Evolutionary conservation across 2,797 vertebrate genomes (phyloP).

Genomic region (Gastrophryne carolinensis): DNA sequence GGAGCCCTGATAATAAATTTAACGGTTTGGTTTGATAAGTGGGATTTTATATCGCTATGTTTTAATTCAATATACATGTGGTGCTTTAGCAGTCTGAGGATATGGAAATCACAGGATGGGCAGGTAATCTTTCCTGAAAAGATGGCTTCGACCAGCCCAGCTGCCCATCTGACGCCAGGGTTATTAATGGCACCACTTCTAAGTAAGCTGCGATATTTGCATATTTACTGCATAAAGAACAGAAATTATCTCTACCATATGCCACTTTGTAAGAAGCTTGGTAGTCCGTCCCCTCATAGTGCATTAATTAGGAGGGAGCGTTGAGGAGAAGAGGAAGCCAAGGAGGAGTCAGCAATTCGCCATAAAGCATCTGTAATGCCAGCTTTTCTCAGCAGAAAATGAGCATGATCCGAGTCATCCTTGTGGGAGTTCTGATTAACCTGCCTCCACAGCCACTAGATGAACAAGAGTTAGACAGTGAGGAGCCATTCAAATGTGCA

Average conservation of each 20-base stretch:
- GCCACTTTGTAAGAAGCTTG: slow-evolving; percentile 65
- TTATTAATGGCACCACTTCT: slow-evolving; percentile 69
- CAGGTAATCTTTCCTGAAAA: slow-evolving; percentile 60
- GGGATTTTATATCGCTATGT: slow-evolving; percentile 68
- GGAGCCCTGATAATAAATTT: slow-evolving; percentile 74
- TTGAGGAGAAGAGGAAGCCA: slow-evolving; percentile 52
- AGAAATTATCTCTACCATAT: slow-evolving; percentile 61
- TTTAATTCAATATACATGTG: slow-evolving; percentile 72
- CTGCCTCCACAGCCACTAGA: not conserved
- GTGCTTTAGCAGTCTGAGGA: slow-evolving; percentile 71
- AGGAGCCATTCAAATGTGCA: not conserved
- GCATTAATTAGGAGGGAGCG: slow-evolving; percentile 61
- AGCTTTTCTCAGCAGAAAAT: slow-evolving; percentile 60
- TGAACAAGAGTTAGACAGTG: not conserved
- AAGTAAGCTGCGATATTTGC: slow-evolving; percentile 67
- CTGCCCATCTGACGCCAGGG: slow-evolving; percentile 63
- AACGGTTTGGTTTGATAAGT: slow-evolving; percentile 73
- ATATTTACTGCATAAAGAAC: slow-evolving; percentile 68
- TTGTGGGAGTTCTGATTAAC: slow-evolving; percentile 51
- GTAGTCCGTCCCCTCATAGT: slow-evolving; percentile 56
- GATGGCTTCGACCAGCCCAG: slow-evolving; percentile 67
- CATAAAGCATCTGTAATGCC: slow-evolving; percentile 47
- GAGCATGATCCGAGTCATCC: slow-evolving; percentile 44
- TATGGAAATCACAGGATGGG: slow-evolving; percentile 67
- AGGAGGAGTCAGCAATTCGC: slow-evolving; percentile 65